A percentile compares a stretch with the other conserved stretches of the same genome.
Evolutionary conservation across 2,113 vertebrate genomes (phyloP).

Genomic region (Otolemur garnettii): DNA sequence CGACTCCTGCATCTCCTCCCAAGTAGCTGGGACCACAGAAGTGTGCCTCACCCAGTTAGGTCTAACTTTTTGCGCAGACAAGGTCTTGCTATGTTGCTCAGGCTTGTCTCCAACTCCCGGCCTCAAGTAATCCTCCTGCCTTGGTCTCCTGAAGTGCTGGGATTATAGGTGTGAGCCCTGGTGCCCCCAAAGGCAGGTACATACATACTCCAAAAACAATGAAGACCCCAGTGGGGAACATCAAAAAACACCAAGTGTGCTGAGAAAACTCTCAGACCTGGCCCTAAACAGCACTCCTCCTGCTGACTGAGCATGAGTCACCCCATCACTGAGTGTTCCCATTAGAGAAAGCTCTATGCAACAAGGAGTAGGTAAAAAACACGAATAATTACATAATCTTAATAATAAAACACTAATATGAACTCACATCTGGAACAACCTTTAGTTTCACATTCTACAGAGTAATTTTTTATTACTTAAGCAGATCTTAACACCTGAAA

Average conservation of each 20-base stretch:
- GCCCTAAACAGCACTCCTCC: neutral
- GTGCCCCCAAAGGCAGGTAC: neutral
- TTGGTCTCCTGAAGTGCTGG: too few relatives aligned
- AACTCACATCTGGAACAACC: neutral
- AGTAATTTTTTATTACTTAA: conserved; percentile 16
- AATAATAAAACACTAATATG: neutral
- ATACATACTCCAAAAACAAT: neutral
- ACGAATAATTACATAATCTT: neutral
- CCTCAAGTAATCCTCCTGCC: too few relatives aligned
- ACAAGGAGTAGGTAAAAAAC: neutral
- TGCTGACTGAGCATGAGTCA: neutral
- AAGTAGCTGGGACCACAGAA: too few relatives aligned
- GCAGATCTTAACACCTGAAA: neutral
- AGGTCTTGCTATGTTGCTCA: too few relatives aligned
- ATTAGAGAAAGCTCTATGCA: neutral
- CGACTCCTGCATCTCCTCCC: too few relatives aligned
- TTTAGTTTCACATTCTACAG: neutral
- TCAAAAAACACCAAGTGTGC: neutral
- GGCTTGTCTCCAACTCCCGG: too few relatives aligned
- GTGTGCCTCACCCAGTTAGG: too few relatives aligned
- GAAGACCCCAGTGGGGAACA: too few relatives aligned
- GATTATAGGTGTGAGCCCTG: too few relatives aligned
- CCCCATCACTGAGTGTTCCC: neutral
- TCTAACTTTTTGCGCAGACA: too few relatives aligned
- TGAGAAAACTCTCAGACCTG: neutral